Percentiles rank a stretch among this genome's conserved stretches.
Conservation (phyloP, 2,113 vertebrate species). For the Mesitornis unicolor region DNA sequence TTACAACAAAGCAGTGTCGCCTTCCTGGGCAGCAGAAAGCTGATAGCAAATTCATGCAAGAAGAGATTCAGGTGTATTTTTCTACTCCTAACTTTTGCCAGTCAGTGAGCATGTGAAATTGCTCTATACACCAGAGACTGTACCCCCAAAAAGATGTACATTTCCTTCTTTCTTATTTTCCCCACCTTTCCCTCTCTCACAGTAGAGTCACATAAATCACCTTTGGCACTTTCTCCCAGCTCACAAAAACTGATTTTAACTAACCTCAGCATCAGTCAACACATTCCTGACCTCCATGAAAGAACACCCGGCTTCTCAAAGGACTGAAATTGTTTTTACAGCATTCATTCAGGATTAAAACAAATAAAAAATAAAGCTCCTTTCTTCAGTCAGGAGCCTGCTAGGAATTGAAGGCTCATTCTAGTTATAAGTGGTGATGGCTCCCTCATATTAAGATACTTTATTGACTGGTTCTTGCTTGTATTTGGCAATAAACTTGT, state of each 20-base stretch:
- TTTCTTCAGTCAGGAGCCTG: background rate
- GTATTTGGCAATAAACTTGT: background rate
- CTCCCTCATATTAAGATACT: background rate
- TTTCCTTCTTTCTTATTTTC: background rate
- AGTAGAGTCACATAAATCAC: background rate
- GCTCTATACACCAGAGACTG: background rate
- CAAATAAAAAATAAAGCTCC: background rate
- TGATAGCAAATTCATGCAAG: background rate
- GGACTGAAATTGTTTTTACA: background rate
- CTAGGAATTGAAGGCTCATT: background rate
- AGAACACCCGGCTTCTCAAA: background rate
- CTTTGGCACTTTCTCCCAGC: background rate
- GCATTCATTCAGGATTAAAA: background rate
- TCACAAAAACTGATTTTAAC: background rate
- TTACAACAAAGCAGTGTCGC: background rate
- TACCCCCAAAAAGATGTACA: background rate
- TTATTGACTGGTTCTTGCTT: background rate
- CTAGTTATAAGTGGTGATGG: background rate
- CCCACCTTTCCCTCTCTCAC: background rate
- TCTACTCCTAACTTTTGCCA: background rate
- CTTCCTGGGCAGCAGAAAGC: background rate
- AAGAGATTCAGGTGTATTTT: background rate
- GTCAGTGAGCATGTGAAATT: background rate
- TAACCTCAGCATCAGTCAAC: background rate
- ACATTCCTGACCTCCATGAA: background rate